Evolutionary conservation across 2,797 vertebrate species (phyloP).

Genomic region (Xyrichtys novacula): DNA sequence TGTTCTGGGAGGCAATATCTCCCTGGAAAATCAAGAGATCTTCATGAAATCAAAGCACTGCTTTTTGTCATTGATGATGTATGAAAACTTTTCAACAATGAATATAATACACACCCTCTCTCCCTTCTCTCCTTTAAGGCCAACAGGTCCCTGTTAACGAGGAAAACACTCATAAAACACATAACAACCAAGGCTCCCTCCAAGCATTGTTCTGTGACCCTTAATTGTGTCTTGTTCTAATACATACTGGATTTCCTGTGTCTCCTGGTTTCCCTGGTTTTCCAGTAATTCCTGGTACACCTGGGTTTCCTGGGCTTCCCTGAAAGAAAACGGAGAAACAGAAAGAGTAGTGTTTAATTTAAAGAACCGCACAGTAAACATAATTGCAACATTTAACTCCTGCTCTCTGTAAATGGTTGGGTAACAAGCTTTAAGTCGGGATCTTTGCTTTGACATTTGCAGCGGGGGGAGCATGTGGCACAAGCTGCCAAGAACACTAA

Average conservation of each 20-base stretch:
- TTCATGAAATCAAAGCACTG: conserved; percentile 16
- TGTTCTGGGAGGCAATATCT: conserved; percentile 96
- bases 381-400: conserved; percentile 53
- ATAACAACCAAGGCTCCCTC: background rate
- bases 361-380: conserved; percentile 48
- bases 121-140: conserved; percentile 97
- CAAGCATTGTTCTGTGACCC: background rate
- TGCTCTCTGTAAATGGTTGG: conserved; percentile 57
- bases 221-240: background rate
- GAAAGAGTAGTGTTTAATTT: conserved; percentile 39
- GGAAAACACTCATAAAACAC: conserved; percentile 28
- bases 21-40: conserved; percentile 85
- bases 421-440: conserved; percentile 49
- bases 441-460: conserved; percentile 63
- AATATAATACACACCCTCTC: conserved; percentile 89
- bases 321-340: conserved; percentile 66
- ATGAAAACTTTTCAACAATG: background rate
- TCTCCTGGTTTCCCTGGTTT: conserved; percentile 95
- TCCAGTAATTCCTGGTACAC: conserved; percentile 92
- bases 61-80: background rate
- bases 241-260: conserved; percentile 90
- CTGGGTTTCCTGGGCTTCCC: conserved; percentile 94
- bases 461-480: conserved; percentile 14
- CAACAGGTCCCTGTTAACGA: conserved; percentile 88
- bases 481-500: conserved; percentile 62